A percentile compares a stretch with the other conserved stretches of the same genome.
These are phyloP conservation scores for Enteromius afrohamiltoni DNA, from an alignment of 2,797 vertebrate species.

Conservation along the genomic window DNA sequence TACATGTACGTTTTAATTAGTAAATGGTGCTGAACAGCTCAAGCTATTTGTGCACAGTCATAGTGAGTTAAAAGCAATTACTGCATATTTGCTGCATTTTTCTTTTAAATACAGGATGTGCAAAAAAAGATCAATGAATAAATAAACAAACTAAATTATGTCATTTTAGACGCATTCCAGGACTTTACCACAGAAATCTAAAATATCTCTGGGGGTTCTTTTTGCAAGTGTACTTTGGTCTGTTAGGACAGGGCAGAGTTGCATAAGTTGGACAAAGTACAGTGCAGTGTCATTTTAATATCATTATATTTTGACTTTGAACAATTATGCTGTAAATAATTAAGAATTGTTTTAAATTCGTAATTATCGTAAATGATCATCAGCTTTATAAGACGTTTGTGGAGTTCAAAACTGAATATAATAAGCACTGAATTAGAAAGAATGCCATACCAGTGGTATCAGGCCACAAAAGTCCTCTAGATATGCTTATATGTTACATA, in stretches of 20 bases:
- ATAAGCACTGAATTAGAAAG: neutral
- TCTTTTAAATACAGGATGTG: neutral
- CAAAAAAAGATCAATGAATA: neutral
- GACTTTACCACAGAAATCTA: neutral
- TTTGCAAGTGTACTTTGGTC: slow-evolving; percentile 51
- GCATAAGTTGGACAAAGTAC: slow-evolving; percentile 30
- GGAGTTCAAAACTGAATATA: neutral
- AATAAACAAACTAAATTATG: neutral
- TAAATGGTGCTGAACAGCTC: neutral
- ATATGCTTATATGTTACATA: neutral
- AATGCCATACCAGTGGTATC: neutral
- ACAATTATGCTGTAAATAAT: neutral
- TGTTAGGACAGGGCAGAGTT: slow-evolving; percentile 39
- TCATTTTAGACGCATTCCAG: neutral
- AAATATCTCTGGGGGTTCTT: neutral
- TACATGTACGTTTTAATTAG: neutral
- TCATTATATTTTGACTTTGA: neutral
- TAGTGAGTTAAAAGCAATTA: neutral
- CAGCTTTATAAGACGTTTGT: neutral
- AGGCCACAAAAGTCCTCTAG: neutral
- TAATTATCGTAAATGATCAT: neutral
- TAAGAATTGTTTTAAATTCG: neutral
- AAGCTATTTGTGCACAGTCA: neutral
- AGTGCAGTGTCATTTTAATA: neutral
- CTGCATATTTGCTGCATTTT: neutral